phyloP scores from a whole-genome alignment of 2,888 invertebrate genomes.

The Drosophila longiperda region DNA sequence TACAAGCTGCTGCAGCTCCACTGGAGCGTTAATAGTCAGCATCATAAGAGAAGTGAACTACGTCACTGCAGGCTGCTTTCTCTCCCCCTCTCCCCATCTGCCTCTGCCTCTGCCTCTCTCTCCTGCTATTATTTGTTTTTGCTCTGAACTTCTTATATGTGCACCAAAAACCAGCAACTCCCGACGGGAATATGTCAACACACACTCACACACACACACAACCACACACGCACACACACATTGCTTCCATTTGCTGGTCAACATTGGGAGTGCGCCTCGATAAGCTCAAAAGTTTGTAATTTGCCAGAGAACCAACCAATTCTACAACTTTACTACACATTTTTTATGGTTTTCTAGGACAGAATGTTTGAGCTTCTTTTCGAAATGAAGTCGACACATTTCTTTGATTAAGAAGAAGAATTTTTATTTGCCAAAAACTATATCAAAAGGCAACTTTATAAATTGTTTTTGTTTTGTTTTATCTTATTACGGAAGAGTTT shows the following conservation, averaged over 20 bases:
- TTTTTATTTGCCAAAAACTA: neutral
- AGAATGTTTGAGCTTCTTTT: neutral
- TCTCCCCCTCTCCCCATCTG: neutral
- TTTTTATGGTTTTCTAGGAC: constrained; percentile 1
- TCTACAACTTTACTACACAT: constrained; percentile 1
- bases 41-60: constrained; percentile 8
- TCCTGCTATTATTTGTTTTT: constrained; percentile 61
- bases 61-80: neutral
- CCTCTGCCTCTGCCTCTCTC: neutral
- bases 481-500: neutral
- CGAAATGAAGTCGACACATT: neutral
- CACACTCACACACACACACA: constrained; percentile 13
- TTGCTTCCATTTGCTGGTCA: neutral
- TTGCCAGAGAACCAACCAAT: constrained; percentile 24
- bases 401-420: neutral
- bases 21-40: constrained; percentile 63
- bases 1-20: constrained; percentile 16
- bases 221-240: neutral
- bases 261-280: constrained; percentile 32
- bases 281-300: constrained; percentile 72
- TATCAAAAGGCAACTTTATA: neutral
- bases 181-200: constrained; percentile 68
- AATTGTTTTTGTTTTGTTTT: neutral
- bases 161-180: constrained; percentile 30
- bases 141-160: constrained; percentile 76